These are phyloP conservation scores for Apodemia duryi DNA, from an alignment of 2,888 invertebrate genomes.

Conservation along the genomic window DNA sequence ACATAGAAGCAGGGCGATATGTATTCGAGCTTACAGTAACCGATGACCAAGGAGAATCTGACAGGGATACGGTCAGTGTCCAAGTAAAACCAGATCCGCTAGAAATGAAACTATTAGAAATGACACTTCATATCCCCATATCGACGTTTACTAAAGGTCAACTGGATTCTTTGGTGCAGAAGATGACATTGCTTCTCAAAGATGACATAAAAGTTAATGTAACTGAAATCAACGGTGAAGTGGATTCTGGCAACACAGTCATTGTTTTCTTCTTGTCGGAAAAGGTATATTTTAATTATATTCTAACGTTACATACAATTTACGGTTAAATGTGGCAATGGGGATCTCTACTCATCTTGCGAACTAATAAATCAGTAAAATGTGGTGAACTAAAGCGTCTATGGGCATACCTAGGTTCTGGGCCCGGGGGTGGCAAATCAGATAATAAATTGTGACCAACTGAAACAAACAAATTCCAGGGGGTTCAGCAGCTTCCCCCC, in stretches of 20 bases:
- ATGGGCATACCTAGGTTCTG: too few species aligned
- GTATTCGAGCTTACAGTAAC: slow-evolving; percentile 93
- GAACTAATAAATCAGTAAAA: too few species aligned
- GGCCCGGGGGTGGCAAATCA: too few species aligned
- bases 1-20: slow-evolving; percentile 92
- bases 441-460: too few species aligned
- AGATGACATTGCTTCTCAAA: slow-evolving; percentile 87
- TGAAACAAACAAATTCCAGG: too few species aligned
- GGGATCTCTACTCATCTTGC: too few species aligned
- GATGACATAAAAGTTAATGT: slow-evolving; percentile 84
- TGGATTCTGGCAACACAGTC: slow-evolving; percentile 81
- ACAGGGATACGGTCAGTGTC: slow-evolving; percentile 90
- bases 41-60: slow-evolving; percentile 92
- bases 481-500: too few species aligned
- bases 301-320: too few species aligned
- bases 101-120: slow-evolving; percentile 87
- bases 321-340: too few species aligned
- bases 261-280: slow-evolving; percentile 84
- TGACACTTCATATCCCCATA: slow-evolving; percentile 88
- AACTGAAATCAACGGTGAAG: slow-evolving; percentile 78
- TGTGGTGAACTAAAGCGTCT: too few species aligned
- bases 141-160: slow-evolving; percentile 76
- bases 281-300: slow-evolving; percentile 52
- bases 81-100: slow-evolving; percentile 88
- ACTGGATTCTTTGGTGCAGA: slow-evolving; percentile 87